phyloP scores from a whole-genome alignment of 2,797 vertebrate species.

The Danio tinwini region DNA sequence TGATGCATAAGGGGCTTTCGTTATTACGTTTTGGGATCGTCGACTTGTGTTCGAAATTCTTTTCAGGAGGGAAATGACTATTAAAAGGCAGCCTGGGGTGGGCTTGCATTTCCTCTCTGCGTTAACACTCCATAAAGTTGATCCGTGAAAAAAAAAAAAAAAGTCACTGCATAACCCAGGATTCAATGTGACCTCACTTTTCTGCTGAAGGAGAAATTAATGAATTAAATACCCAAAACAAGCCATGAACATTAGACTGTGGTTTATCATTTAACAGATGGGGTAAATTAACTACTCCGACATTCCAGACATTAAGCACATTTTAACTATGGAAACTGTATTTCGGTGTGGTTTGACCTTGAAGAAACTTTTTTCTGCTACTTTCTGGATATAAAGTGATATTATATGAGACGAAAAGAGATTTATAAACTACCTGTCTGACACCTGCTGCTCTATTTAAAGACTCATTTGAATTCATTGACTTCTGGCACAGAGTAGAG shows the following conservation, averaged over 20 bases:
- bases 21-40: not conserved
- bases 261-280: conserved; percentile 28
- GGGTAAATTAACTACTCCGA: conserved; percentile 9
- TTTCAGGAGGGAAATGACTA: conserved; percentile 33
- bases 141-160: not conserved
- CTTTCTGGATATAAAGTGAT: not conserved
- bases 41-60: conserved; percentile 37
- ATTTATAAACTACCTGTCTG: not conserved
- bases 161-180: conserved; percentile 11
- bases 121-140: conserved; percentile 53
- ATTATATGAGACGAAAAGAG: not conserved
- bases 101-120: conserved; percentile 49
- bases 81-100: conserved; percentile 46
- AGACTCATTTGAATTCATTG: not conserved
- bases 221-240: conserved; percentile 1
- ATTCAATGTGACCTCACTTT: conserved; percentile 10
- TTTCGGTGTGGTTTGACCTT: conserved; percentile 22
- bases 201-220: conserved; percentile 6
- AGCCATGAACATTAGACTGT: conserved; percentile 22
- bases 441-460: conserved; percentile 32
- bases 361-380: not conserved
- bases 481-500: not conserved
- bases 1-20: conserved; percentile 22
- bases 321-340: conserved; percentile 37
- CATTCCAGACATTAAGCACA: conserved; percentile 20